Evolutionary conservation across 2,113 vertebrate species (phyloP).

Genomic region (Cavia porcellus): DNA sequence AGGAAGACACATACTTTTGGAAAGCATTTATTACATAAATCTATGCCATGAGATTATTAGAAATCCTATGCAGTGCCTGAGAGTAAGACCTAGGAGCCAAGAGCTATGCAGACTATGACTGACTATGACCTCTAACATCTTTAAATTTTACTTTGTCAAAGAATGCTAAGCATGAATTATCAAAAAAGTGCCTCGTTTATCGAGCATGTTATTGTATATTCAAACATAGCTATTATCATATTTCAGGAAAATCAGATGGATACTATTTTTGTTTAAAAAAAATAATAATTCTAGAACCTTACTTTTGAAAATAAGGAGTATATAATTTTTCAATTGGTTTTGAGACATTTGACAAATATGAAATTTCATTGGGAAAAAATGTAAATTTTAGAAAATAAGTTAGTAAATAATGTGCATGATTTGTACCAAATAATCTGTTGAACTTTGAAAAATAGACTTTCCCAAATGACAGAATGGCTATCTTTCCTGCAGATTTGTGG

Average conservation of each 20-base stretch:
- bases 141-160: background rate
- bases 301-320: background rate
- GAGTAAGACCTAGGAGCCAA: background rate
- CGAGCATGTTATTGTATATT: background rate
- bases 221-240: background rate
- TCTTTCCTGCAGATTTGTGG: background rate
- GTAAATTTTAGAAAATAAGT: background rate
- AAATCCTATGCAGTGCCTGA: background rate
- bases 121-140: background rate
- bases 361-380: background rate
- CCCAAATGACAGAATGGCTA: background rate
- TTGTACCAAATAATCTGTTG: background rate
- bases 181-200: background rate
- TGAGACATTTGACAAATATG: background rate
- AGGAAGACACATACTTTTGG: conserved; percentile 24
- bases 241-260: background rate
- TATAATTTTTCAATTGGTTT: background rate
- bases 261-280: background rate
- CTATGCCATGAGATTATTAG: background rate
- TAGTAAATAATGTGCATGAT: background rate
- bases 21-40: background rate
- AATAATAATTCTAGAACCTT: background rate
- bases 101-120: background rate
- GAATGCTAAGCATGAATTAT: background rate
- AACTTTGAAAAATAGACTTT: background rate